These are phyloP conservation scores for Ichneumon xanthorius DNA, from an alignment of 2,888 invertebrate species.

Conservation along the genomic window DNA sequence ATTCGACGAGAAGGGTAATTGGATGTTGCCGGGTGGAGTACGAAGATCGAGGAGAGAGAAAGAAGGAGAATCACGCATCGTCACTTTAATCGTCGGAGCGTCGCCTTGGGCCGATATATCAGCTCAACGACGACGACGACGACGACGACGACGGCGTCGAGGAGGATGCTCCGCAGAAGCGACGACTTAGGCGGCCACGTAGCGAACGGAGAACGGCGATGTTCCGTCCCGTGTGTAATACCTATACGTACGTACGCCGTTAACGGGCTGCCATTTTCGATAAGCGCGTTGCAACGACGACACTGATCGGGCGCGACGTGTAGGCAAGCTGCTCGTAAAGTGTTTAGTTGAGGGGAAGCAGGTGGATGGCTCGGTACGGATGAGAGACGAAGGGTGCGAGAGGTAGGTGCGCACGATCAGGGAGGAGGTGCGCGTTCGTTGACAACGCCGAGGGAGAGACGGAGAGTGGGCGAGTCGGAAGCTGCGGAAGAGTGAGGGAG, in stretches of 20 bases:
- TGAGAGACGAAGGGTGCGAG: slow-evolving; percentile 64
- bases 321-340: slow-evolving; percentile 84
- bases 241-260: slow-evolving; percentile 74
- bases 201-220: slow-evolving; percentile 42
- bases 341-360: slow-evolving; percentile 83
- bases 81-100: slow-evolving; percentile 71
- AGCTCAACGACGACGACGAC: slow-evolving; percentile 46
- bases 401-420: slow-evolving; percentile 57
- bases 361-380: slow-evolving; percentile 74
- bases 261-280: slow-evolving; percentile 84
- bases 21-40: slow-evolving; percentile 54
- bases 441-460: slow-evolving; percentile 44
- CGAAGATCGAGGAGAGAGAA: slow-evolving; percentile 6
- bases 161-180: slow-evolving; percentile 66
- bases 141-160: slow-evolving; percentile 53
- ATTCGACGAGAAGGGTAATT: slow-evolving; percentile 58
- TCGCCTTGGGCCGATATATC: slow-evolving; percentile 69
- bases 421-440: slow-evolving; percentile 61
- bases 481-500: slow-evolving; percentile 46
- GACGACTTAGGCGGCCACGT: slow-evolving; percentile 63
- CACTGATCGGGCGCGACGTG: slow-evolving; percentile 83
- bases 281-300: slow-evolving; percentile 82
- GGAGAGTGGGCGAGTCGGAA: slow-evolving; percentile 42
- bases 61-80: slow-evolving; percentile 69
- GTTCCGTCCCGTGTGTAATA: slow-evolving; percentile 66